Conservation (phyloP, 2,888 invertebrate species). For the Sphinx pinastri region DNA sequence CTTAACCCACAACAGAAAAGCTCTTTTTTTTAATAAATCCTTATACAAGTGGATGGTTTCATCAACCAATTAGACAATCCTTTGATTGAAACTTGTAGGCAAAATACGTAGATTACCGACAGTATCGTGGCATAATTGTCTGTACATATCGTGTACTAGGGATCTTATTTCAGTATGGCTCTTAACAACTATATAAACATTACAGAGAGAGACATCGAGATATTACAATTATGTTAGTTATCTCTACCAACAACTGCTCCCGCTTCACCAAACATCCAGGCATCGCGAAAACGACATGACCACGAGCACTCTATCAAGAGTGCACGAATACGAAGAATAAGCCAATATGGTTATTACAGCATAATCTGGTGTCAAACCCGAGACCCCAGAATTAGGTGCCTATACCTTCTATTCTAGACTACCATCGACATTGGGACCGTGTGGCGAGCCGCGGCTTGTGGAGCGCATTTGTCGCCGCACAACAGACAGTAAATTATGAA, state of each 20-base stretch:
- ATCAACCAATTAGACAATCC: no score
- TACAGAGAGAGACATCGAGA: no score
- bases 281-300: no score
- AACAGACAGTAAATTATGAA: conserved; percentile 16
- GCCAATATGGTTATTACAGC: no score
- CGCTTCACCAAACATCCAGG: no score
- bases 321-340: no score
- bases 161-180: neutral
- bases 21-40: neutral
- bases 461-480: conserved; percentile 7
- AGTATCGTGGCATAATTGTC: neutral
- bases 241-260: no score
- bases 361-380: no score
- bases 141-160: neutral
- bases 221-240: no score
- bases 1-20: neutral
- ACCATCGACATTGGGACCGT: neutral
- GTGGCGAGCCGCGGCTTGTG: neutral
- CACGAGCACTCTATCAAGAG: no score
- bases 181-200: neutral
- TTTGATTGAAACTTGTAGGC: neutral
- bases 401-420: no score
- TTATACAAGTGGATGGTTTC: neutral
- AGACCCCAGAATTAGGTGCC: no score
- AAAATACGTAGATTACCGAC: neutral